Base-by-base conservation (phyloP, 2,888 invertebrate genomes). In the Ophioninae sp. region DNA sequence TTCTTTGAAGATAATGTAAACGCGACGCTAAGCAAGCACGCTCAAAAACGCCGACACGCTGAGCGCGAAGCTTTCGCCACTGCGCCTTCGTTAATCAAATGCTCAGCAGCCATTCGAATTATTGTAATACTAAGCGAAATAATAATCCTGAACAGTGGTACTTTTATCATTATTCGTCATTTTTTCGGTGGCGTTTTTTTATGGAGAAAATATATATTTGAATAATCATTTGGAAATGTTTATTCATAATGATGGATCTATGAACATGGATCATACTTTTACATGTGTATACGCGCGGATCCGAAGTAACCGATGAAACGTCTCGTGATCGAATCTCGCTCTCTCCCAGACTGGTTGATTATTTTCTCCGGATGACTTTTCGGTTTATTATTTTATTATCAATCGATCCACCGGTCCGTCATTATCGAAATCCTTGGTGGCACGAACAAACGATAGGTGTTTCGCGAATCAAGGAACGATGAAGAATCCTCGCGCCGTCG, bases 401-500 rank as follows among this genome's bases (percentile, higher is more conserved):
- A 86, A 86, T 89, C 87, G 87, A 85, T 90, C 89, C 88, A 89
- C 87, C 87, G 87, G 84, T 90, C 90, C 88, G 88, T 89, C 90
- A 90, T 91, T 89, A 88, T 86, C 85, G 85, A 87, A 89, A 89
- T 85, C 87, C 85, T 88, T 89, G 64, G 84, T 81, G 69, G 82
- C 74, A 84, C 79, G 44, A 75, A 44, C 41, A 6, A 21, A 10
- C 5, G 41, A 73, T 7, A 59, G 30, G 2, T 10, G 17, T 21
- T 21, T 21, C 21, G 7, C 21, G 59, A 59, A 2, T 44, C 8
- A 50, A 30, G 30, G 30, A 30, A 50, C 23, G 23, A 7, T 50
- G 13, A 50, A 68, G 8, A 68, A 50, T 68, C 50, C 5, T 56
- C 5, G 21, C 17, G 74, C 30, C 21, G 20, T 67, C 62, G 57